A percentile compares a stretch with the other conserved stretches of the same genome.
Evolutionary conservation across 2,888 invertebrate genomes (phyloP).

Genomic region (Drosophila ezoana): DNA sequence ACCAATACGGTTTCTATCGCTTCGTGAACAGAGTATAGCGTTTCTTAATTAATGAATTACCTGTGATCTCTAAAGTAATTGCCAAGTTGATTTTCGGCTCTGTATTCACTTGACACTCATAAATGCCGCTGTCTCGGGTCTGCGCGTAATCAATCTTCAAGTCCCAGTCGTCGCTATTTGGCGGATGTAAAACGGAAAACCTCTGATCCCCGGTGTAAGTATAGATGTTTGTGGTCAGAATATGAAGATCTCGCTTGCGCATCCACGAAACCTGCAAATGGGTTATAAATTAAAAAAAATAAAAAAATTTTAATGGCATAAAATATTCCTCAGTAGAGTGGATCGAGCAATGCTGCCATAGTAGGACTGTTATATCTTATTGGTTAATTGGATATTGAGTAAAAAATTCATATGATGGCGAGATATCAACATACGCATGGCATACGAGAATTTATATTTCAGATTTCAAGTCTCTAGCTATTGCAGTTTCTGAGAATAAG

Average conservation of each 20-base stretch:
- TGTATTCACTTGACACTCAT: conserved; percentile 95
- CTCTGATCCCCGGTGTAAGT: conserved; percentile 95
- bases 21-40: too few species aligned
- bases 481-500: too few species aligned
- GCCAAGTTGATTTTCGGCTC: conserved; percentile 96
- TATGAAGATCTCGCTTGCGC: conserved; percentile 88
- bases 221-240: conserved; percentile 93
- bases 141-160: conserved; percentile 93
- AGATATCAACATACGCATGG: too few species aligned
- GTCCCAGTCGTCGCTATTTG: conserved; percentile 94
- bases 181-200: conserved; percentile 93
- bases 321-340: too few species aligned
- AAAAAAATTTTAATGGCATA: too few species aligned
- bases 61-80: conserved; percentile 91
- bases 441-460: too few species aligned
- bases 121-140: conserved; percentile 92
- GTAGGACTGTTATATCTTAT: too few species aligned
- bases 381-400: too few species aligned
- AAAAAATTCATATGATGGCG: too few species aligned
- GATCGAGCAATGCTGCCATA: too few species aligned
- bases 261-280: conserved; percentile 84
- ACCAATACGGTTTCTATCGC: too few species aligned
- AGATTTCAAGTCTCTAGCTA: too few species aligned
- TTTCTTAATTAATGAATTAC: conserved; percentile 85
- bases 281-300: not conserved